Percentiles rank a stretch among this genome's conserved stretches.
Conservation (phyloP, 2,888 invertebrate genomes). For the Tinea trinotella region DNA sequence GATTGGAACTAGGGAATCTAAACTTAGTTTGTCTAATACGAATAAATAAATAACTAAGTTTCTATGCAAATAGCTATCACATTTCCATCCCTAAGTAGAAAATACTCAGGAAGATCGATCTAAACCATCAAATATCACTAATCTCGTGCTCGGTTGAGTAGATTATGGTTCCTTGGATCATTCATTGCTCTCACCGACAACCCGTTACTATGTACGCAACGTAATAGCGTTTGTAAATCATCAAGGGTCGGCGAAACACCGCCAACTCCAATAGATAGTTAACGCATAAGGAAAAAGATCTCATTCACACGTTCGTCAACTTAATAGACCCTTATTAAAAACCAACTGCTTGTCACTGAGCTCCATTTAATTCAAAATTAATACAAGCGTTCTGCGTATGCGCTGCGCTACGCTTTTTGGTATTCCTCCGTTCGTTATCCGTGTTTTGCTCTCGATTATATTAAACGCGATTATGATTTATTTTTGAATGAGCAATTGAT, state of each 20-base stretch:
- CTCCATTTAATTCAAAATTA: slow-evolving; percentile 37
- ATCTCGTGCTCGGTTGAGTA: slow-evolving; percentile 1
- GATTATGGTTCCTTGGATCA: slow-evolving; percentile 13
- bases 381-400: slow-evolving; percentile 46
- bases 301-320: slow-evolving; percentile 70
- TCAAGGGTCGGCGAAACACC: slow-evolving; percentile 57
- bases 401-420: slow-evolving; percentile 36
- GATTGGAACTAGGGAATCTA: no score
- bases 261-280: slow-evolving; percentile 32
- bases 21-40: no score
- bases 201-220: slow-evolving; percentile 16
- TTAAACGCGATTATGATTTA: slow-evolving; percentile 17
- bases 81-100: no score
- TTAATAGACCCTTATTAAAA: slow-evolving; percentile 67
- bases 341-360: slow-evolving; percentile 28
- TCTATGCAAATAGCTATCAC: no score
- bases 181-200: slow-evolving; percentile 9
- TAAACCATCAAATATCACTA: slow-evolving; percentile 11
- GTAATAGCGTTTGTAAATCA: slow-evolving; percentile 40
- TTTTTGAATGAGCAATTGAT: slow-evolving; percentile 17
- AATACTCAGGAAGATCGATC: not conserved
- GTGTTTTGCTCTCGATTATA: slow-evolving; percentile 10
- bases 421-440: slow-evolving; percentile 22
- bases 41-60: no score
- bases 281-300: slow-evolving; percentile 64